Evolutionary conservation across 2,888 invertebrate genomes (phyloP).

Genomic region (Charanyca ferruginea): DNA sequence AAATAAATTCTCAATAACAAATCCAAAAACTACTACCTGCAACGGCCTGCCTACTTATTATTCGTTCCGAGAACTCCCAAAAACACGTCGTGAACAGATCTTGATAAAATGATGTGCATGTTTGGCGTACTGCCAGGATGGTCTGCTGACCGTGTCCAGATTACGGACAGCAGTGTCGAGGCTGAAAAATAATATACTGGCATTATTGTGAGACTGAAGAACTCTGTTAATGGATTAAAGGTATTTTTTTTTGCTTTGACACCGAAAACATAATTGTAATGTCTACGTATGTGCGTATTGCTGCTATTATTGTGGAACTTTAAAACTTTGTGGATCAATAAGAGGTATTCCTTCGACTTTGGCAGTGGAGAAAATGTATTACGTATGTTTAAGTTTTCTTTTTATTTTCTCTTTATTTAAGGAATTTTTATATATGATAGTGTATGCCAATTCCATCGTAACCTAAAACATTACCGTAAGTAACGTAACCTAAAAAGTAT

Average conservation of each 20-base stretch:
- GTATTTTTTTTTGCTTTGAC: neutral
- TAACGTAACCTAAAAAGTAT: too few species aligned
- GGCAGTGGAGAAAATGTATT: too few species aligned
- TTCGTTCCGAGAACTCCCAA: conserved; percentile 36
- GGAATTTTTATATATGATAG: too few species aligned
- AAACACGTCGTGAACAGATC: conserved; percentile 57
- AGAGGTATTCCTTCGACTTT: too few species aligned
- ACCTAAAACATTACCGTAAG: too few species aligned
- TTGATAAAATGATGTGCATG: conserved; percentile 56
- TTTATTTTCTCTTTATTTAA: too few species aligned
- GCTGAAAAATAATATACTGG: conserved; percentile 33
- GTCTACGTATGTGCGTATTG: too few species aligned
- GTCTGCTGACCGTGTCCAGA: conserved; percentile 52
- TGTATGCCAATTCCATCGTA: too few species aligned
- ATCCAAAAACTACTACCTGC: conserved; percentile 35
- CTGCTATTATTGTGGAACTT: too few species aligned
- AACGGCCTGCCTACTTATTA: conserved; percentile 36
- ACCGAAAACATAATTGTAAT: too few species aligned
- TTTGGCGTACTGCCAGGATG: conserved; percentile 56
- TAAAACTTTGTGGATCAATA: too few species aligned
- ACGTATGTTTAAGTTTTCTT: too few species aligned
- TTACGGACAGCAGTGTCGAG: conserved; percentile 27
- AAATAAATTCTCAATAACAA: conserved; percentile 22
- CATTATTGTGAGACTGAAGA: conserved; percentile 25
- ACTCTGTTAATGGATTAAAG: neutral